Evolutionary conservation across 2,797 vertebrate genomes (phyloP).

Genomic region (Poeciliopsis gracilis): DNA sequence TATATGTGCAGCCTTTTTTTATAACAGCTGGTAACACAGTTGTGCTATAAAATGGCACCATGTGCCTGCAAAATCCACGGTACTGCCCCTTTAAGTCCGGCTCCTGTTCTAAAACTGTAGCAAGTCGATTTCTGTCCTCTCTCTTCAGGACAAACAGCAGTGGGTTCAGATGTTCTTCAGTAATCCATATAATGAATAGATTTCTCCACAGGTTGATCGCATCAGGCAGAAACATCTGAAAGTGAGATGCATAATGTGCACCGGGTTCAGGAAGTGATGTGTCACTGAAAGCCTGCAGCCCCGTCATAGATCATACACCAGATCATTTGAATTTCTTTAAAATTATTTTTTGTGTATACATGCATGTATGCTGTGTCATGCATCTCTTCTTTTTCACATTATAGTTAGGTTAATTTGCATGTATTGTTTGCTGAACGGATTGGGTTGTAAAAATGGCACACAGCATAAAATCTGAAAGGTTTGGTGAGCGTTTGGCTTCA

Average conservation of each 20-base stretch:
- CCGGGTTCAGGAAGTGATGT: neutral
- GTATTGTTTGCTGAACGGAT: neutral
- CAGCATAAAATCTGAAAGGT: neutral
- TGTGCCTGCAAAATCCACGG: no score
- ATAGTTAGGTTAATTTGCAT: neutral
- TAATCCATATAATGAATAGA: neutral
- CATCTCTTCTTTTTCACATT: neutral
- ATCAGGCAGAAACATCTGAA: neutral
- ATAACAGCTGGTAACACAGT: no score
- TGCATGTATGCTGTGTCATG: neutral
- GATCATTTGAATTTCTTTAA: neutral
- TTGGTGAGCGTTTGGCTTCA: neutral
- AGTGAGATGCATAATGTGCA: neutral
- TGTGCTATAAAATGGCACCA: no score
- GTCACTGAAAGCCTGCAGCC: neutral
- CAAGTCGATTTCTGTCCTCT: neutral
- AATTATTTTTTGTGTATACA: neutral
- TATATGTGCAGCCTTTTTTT: no score
- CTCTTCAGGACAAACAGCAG: slow-evolving; percentile 1
- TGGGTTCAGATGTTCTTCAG: slow-evolving; percentile 2
- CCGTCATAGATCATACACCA: neutral
- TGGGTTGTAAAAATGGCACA: neutral
- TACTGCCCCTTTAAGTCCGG: neutral
- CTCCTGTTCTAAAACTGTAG: neutral
- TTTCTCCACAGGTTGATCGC: neutral